phyloP scores from a whole-genome alignment of 2,888 invertebrate genomes.

The Lasioglossum morio region DNA sequence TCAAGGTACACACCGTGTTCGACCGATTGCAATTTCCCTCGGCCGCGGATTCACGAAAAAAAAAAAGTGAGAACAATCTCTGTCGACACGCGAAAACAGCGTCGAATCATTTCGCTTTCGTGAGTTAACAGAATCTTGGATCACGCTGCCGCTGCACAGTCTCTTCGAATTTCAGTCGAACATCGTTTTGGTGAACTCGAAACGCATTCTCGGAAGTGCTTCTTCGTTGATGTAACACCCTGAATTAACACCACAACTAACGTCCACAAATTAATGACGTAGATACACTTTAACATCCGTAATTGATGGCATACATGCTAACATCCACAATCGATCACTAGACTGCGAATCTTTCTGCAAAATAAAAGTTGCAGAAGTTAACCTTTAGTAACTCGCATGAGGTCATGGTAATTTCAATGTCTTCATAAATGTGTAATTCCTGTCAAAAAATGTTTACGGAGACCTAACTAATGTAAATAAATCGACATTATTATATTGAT shows the following conservation, averaged over 20 bases:
- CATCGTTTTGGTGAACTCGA: background rate
- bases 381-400: too few relatives aligned
- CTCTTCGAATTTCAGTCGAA: background rate
- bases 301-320: too few relatives aligned
- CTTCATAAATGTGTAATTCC: too few relatives aligned
- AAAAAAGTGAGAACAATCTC: background rate
- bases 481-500: too few relatives aligned
- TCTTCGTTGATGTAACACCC: background rate
- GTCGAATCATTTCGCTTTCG: background rate
- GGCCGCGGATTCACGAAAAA: background rate
- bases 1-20: conserved; percentile 11
- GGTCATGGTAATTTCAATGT: too few relatives aligned
- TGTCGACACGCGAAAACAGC: background rate
- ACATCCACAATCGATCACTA: background rate
- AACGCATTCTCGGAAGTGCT: background rate
- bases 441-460: too few relatives aligned
- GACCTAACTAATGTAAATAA: too few relatives aligned
- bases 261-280: background rate
- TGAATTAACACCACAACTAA: background rate
- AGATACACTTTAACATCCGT: background rate
- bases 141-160: background rate
- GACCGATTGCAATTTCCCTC: background rate
- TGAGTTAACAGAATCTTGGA: background rate
- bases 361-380: background rate
- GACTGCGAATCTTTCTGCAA: background rate